Percentiles rank a stretch among this genome's conserved stretches.
Conservation (phyloP, 2,797 vertebrate genomes). For the Triplophysa bombifrons region DNA sequence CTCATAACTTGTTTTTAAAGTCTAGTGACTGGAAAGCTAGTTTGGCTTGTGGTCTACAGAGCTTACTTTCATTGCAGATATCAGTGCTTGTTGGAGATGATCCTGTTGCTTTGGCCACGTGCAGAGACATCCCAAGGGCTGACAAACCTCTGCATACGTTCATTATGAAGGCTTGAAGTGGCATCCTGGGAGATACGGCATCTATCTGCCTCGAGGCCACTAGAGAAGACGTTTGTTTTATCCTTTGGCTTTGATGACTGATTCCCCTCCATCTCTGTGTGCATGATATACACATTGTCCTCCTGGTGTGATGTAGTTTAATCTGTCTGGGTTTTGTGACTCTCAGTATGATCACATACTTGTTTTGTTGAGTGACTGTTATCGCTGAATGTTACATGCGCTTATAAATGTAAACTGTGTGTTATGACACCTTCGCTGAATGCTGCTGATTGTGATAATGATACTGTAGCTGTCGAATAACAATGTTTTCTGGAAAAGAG, state of each 20-base stretch:
- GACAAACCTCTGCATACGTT: neutral
- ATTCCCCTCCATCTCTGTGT: neutral
- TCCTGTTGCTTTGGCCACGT: neutral
- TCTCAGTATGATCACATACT: neutral
- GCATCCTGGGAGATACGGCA: slow-evolving; percentile 2
- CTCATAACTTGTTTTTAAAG: neutral
- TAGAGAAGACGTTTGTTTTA: neutral
- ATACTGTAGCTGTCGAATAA: slow-evolving; percentile 17
- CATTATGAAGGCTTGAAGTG: slow-evolving; percentile 11
- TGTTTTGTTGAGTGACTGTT: slow-evolving; percentile 10
- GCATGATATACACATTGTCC: neutral
- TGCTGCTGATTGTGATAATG: neutral
- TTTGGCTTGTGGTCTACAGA: neutral
- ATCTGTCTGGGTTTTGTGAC: neutral
- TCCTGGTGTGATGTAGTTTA: neutral
- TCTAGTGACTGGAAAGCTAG: neutral
- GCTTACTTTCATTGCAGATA: neutral
- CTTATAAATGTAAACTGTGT: slow-evolving; percentile 16
- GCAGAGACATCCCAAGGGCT: neutral
- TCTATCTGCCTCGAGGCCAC: slow-evolving; percentile 1
- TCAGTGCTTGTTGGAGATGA: neutral
- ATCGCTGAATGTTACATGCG: slow-evolving; percentile 5
- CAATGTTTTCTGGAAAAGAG: slow-evolving; percentile 12
- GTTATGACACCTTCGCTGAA: slow-evolving; percentile 2
- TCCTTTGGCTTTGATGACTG: slow-evolving; percentile 6